Evolutionary conservation across 2,888 invertebrate genomes (phyloP), one percentile per base, ranked within the genome.

Genomic region (Nomada fabriciana): DNA sequence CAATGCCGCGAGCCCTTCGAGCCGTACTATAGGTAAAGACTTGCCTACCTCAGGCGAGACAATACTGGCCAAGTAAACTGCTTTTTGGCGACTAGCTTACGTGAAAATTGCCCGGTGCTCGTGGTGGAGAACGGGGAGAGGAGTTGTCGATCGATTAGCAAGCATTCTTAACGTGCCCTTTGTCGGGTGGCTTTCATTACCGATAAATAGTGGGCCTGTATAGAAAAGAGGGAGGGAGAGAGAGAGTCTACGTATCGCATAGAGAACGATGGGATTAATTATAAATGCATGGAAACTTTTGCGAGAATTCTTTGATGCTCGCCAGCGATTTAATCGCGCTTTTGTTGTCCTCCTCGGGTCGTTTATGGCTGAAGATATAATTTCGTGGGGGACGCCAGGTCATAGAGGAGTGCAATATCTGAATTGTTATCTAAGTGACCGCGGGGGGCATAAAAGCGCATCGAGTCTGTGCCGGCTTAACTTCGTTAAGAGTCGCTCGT

Each of bases 1-100:
- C 80, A 79, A 79, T 79, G 25, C 53, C 23, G 52, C 64, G 64
- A 59, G 18, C 70, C 65, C 65, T 71, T 71, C 20, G 60, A 55
- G 67, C 50, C 15, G n/a, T 18, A 25, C 43, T 42, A 20, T 10
- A 63, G 36, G 13, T 23, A 15, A 10, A 50, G 57, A 13, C n/a
- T 47, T 25, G 18, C 50, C 55, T 63, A 50, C 61, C 23, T 36
- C 18, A 5, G 20, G 15, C 25, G 20, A 36, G 20, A 78, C 67
- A 76, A 63, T 76, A 42, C 43, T 1, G 5, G 47, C 23, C 10
- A 42, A 50, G 23, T n/a, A 65, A 73, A 74, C n/a, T 20, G 50
- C 23, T 47, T 67, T 23, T 11, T 25, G 23, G 18, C 15, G n/a
- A 68, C 11, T 15, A 13, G 47, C 47, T 36, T 36, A 36, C 36